Percentiles rank a stretch among this genome's conserved stretches.
These are phyloP conservation scores for Synanthedon myopaeformis DNA, from an alignment of 2,888 invertebrate species.

Conservation along the genomic window DNA sequence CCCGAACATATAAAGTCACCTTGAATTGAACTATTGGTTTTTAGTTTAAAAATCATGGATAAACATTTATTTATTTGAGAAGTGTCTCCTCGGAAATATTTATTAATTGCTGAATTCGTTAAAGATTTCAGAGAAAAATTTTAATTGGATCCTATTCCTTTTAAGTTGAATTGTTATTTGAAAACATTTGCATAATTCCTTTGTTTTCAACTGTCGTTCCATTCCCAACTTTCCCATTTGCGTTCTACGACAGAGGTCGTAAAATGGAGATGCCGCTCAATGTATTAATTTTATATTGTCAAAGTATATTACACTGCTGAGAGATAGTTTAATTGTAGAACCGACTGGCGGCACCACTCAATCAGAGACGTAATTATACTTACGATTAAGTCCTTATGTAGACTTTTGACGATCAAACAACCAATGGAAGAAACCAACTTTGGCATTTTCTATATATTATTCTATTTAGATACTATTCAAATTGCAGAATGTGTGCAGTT, in stretches of 20 bases:
- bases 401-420: no score
- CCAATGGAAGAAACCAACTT: no score
- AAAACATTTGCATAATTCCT: not conserved
- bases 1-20: no score
- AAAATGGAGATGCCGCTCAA: conserved; percentile 3
- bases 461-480: no score
- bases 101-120: no score
- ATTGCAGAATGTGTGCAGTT: no score
- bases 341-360: conserved; percentile 32
- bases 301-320: conserved; percentile 5
- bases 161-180: not conserved
- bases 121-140: not conserved
- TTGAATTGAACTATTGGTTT: no score
- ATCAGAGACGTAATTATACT: conserved; percentile 38
- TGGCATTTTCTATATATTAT: no score
- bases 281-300: conserved; percentile 4
- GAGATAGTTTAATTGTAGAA: conserved; percentile 34
- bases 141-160: not conserved
- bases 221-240: not conserved
- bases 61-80: no score
- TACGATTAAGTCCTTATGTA: no score
- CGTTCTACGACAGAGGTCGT: conserved; percentile 2
- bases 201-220: not conserved
- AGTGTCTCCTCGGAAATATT: no score
- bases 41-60: no score